These are phyloP conservation scores for Centroberyx gerrardi DNA, from an alignment of 2,797 vertebrate genomes.

Conservation along the genomic window DNA sequence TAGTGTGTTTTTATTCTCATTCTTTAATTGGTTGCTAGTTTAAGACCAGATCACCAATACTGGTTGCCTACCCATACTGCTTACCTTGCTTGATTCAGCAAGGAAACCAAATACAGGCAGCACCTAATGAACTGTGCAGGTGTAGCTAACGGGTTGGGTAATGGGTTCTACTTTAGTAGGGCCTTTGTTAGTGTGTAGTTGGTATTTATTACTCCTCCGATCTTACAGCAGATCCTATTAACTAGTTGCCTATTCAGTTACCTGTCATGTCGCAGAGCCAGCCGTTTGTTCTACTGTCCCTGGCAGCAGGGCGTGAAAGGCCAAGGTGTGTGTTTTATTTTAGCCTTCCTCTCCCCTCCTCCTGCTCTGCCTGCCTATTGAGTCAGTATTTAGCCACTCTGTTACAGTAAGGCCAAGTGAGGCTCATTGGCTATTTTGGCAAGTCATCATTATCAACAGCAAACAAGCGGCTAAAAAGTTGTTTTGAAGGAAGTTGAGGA, in stretches of 20 bases:
- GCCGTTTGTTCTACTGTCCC: conserved; percentile 25
- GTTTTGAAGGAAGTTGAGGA: background rate
- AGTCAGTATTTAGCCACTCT: conserved; percentile 45
- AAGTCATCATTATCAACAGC: background rate
- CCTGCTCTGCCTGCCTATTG: background rate
- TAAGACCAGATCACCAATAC: background rate
- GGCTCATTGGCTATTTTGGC: too few relatives aligned
- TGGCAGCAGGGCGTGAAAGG: conserved; percentile 33
- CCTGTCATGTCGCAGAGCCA: conserved; percentile 25
- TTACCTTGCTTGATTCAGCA: background rate
- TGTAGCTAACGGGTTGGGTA: background rate
- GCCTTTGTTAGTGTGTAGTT: background rate
- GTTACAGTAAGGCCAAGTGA: conserved; percentile 19
- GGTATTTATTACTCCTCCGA: background rate
- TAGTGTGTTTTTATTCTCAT: background rate
- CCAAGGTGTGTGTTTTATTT: conserved; percentile 54
- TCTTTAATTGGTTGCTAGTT: background rate
- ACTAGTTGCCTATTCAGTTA: conserved; percentile 36
- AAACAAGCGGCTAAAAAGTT: background rate
- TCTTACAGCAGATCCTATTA: conserved; percentile 45
- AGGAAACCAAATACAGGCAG: background rate
- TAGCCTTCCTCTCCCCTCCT: conserved; percentile 38
- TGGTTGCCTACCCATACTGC: too few relatives aligned
- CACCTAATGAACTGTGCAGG: background rate
- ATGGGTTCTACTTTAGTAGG: background rate